Percentiles rank a stretch among this genome's conserved stretches.
phyloP scores from a whole-genome alignment of 1,140 invertebrate species.

The Limonius californicus region DNA sequence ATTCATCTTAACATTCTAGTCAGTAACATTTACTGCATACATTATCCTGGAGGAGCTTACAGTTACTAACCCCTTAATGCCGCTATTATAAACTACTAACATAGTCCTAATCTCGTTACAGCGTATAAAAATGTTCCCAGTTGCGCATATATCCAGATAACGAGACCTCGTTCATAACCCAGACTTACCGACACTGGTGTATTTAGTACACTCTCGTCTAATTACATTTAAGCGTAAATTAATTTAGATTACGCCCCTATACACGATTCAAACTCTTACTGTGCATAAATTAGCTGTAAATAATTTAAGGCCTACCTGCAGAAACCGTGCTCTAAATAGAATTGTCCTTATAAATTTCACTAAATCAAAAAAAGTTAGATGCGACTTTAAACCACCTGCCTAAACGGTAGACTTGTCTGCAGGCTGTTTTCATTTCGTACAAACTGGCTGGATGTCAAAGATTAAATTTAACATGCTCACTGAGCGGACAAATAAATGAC shows the following conservation, averaged over 20 bases:
- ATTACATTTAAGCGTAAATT: slow-evolving; percentile 20
- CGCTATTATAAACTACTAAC: slow-evolving; percentile 32
- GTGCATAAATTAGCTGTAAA: slow-evolving; percentile 16
- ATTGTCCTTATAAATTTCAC: no score
- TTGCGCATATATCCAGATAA: slow-evolving; percentile 20
- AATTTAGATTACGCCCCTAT: slow-evolving; percentile 22
- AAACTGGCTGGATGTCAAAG: not conserved
- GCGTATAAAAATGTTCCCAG: slow-evolving; percentile 26
- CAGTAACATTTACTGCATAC: slow-evolving; percentile 23
- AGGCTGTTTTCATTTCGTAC: not conserved
- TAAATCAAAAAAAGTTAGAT: no score
- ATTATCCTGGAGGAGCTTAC: slow-evolving; percentile 25
- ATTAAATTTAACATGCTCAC: slow-evolving; percentile 4
- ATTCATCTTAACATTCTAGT: slow-evolving; percentile 7
- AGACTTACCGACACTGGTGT: slow-evolving; percentile 18
- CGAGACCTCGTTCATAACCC: slow-evolving; percentile 14
- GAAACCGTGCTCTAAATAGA: no score
- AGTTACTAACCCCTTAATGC: slow-evolving; percentile 28
- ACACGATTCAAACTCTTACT: slow-evolving; percentile 17
- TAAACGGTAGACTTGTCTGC: no score
- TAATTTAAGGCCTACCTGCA: slow-evolving; percentile 14
- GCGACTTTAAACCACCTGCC: no score
- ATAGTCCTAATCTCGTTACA: slow-evolving; percentile 29
- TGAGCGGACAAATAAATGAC: slow-evolving; percentile 4
- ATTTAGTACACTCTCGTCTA: slow-evolving; percentile 21